Base-by-base conservation (phyloP, 2,797 vertebrate species). In the Pipistrellus pipistrellus region DNA sequence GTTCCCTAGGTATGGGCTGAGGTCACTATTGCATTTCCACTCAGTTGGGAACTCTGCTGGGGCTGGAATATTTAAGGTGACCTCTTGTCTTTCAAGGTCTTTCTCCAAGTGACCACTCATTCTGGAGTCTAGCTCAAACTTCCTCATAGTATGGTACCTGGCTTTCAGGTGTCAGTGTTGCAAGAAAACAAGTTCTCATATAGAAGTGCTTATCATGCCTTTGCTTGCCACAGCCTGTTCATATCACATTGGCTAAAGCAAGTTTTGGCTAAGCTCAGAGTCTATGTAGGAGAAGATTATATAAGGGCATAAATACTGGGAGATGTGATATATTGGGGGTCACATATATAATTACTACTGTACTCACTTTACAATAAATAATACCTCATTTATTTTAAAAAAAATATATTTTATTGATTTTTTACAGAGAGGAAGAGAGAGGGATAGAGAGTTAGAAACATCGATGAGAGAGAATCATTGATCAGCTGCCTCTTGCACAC, bases 161-260 rank as follows among this genome's bases (percentile, higher is more conserved):
- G n/a, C 68, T 90, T 82, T 57, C 46, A 77, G 48, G 75, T 76
- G 48, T 53, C 91, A 48, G 69, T 90, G 66, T 85, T 92, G 35
- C 5, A 83, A 72, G 77, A 83, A 66, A 88, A 53, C n/a, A 85
- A 32, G 83, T 94, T 85, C 18, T 59, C 30, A 5, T 69, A 57
- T 85, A 38, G 41, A 69, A 90, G 46, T 96, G 35, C 44, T 87
- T 89, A 35, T 32, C 57, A 51, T 57, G 23, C 10, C 9, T 78
- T 17, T 88, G 55, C n/a, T 94, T 94, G 68, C 55, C 18, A 71
- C 1, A 30, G 21, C 53, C 84, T 72, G 35, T 69, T 95, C 44
- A 55, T 84, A 84, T 82, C 84, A 88, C 7, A 78, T 84, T 96
- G 88, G 38, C 78, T 55, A 85, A 59, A 81, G n/a, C 44, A 82